These are phyloP conservation scores for Lasioglossum pauxillum DNA, from an alignment of 2,888 invertebrate genomes.

Conservation along the genomic window DNA sequence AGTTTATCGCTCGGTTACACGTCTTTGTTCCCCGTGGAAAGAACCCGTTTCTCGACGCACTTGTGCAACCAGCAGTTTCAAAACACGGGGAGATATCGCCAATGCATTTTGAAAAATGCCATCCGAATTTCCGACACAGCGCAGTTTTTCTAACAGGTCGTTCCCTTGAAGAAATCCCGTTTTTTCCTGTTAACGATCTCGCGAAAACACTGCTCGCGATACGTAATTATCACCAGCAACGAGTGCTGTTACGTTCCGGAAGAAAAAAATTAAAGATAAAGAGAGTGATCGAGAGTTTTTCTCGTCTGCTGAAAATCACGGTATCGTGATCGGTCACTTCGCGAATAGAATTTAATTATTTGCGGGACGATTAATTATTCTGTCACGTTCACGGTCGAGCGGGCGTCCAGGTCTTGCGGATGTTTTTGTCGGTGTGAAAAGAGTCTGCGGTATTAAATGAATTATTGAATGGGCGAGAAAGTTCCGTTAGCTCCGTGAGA, in stretches of 20 bases:
- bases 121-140: background rate
- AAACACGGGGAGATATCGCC: background rate
- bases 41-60: background rate
- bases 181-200: no score
- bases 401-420: conserved; percentile 1
- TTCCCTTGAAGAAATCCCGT: background rate
- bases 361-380: background rate
- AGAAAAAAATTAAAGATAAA: background rate
- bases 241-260: no score
- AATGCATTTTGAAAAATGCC: background rate
- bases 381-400: conserved; percentile 18
- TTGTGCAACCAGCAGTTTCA: background rate
- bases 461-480: conserved; percentile 10
- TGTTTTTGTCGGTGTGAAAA: background rate
- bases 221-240: background rate
- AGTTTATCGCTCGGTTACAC: conserved; percentile 1
- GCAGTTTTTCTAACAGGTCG: background rate
- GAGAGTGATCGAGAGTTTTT: background rate
- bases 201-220: background rate
- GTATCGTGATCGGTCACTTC: background rate
- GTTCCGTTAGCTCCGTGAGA: background rate
- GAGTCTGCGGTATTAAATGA: background rate
- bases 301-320: background rate
- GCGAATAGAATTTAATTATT: background rate
- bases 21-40: background rate